Evolutionary conservation across 2,888 invertebrate genomes (phyloP).

Genomic region (Scaptomyza cyrtandrae): DNA sequence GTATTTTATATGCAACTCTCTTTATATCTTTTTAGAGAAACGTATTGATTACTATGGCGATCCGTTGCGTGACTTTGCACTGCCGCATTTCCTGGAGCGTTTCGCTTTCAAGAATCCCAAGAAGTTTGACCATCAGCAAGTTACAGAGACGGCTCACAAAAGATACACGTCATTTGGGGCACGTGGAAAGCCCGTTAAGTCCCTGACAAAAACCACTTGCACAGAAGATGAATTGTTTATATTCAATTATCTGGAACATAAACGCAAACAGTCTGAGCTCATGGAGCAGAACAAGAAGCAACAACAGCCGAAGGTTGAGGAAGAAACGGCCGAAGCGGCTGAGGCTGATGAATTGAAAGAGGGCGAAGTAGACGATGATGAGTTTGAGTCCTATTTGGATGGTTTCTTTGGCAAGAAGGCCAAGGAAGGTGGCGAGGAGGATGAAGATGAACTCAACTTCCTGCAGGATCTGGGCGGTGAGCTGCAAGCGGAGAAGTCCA

Average conservation of each 20-base stretch:
- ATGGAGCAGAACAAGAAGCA: conserved; percentile 63
- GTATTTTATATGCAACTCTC: background rate
- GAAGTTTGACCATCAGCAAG: conserved; percentile 85
- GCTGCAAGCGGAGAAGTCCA: conserved; percentile 66
- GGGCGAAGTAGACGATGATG: conserved; percentile 89
- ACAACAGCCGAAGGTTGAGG: conserved; percentile 82
- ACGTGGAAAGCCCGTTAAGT: conserved; percentile 90
- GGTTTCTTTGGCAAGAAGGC: conserved; percentile 84
- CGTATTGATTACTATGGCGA: conserved; percentile 95
- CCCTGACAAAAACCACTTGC: conserved; percentile 89
- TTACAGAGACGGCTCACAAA: conserved; percentile 85
- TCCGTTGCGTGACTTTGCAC: conserved; percentile 95
- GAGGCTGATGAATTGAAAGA: conserved; percentile 86
- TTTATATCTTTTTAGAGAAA: conserved; percentile 85
- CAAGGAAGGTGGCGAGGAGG: conserved; percentile 86
- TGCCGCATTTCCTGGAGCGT: conserved; percentile 95
- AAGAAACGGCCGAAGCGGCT: conserved; percentile 78
- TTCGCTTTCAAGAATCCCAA: conserved; percentile 98
- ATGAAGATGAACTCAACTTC: conserved; percentile 88
- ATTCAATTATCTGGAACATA: conserved; percentile 87
- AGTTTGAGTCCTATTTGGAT: conserved; percentile 86
- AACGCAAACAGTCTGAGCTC: conserved; percentile 82
- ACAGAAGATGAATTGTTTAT: conserved; percentile 93
- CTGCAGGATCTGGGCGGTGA: conserved; percentile 88
- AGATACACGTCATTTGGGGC: conserved; percentile 89